phyloP scores from a whole-genome alignment of 2,113 vertebrate genomes.

The Catharus bicknelli region DNA sequence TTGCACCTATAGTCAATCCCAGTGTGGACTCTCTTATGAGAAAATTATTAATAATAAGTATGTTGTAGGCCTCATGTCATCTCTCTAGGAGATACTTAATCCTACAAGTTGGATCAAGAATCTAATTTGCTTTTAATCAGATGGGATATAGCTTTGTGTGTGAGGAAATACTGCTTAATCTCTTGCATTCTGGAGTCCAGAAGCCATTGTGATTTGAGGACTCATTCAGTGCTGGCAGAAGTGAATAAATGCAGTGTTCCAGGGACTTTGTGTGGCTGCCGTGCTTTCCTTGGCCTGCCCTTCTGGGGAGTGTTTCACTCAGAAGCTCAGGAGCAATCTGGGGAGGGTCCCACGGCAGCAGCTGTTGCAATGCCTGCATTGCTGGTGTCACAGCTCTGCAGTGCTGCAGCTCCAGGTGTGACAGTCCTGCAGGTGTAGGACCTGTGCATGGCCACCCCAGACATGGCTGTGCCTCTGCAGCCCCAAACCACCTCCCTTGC shows the following conservation, averaged over 20 bases:
- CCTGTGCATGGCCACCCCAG: background rate
- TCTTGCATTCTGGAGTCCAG: background rate
- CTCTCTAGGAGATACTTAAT: constrained; percentile 50
- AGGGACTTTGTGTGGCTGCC: background rate
- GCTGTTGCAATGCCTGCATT: background rate
- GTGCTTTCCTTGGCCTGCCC: background rate
- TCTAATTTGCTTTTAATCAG: constrained; percentile 49
- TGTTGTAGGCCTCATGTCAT: constrained; percentile 8
- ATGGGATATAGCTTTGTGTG: constrained; percentile 4
- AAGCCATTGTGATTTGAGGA: constrained; percentile 3
- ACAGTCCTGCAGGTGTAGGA: background rate
- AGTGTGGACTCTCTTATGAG: background rate
- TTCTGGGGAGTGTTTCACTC: constrained; percentile 54
- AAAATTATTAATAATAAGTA: constrained; percentile 33
- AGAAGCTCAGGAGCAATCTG: background rate
- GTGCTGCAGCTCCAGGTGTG: background rate
- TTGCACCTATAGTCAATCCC: background rate
- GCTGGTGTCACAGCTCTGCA: constrained; percentile 20
- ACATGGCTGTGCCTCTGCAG: background rate
- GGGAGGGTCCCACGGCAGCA: constrained; percentile 41
- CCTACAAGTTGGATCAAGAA: constrained; percentile 42
- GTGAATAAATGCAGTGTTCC: background rate
- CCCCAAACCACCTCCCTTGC: background rate
- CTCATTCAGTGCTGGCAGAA: background rate
- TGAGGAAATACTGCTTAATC: constrained; percentile 35